phyloP scores from a whole-genome alignment of 2,888 invertebrate genomes.

The Dendrolimus pini region DNA sequence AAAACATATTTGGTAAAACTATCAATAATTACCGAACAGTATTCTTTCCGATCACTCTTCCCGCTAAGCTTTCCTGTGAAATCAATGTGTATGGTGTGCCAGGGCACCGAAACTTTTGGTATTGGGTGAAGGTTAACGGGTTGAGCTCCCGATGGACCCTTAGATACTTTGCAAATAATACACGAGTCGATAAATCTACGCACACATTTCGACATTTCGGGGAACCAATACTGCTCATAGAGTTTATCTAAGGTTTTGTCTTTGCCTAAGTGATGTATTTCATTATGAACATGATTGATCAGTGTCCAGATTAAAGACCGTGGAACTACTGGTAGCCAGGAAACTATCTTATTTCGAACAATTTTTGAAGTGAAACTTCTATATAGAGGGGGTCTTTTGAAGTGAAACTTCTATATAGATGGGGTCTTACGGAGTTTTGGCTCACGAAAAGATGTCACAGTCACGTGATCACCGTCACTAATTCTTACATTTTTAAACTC shows the following conservation, averaged over 20 bases:
- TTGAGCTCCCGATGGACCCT: conserved; percentile 16
- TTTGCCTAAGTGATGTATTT: conserved; percentile 17
- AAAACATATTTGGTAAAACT: conserved; percentile 21
- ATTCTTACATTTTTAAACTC: too few species aligned
- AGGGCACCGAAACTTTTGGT: conserved; percentile 11
- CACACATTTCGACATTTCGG: conserved; percentile 16
- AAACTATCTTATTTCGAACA: conserved; percentile 11
- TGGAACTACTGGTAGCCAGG: conserved; percentile 21
- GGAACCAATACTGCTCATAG: conserved; percentile 24
- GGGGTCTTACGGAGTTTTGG: too few species aligned
- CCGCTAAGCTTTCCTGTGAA: conserved; percentile 23
- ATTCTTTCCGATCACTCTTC: conserved; percentile 23
- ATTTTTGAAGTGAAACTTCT: too few species aligned
- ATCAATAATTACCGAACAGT: conserved; percentile 21
- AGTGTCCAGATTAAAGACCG: conserved; percentile 19
- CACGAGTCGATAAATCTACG: conserved; percentile 17
- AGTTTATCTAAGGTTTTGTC: conserved; percentile 25
- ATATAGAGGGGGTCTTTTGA: too few species aligned
- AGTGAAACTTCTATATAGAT: too few species aligned
- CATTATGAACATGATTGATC: conserved; percentile 18
- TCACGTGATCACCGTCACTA: too few species aligned
- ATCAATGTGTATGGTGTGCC: conserved; percentile 26
- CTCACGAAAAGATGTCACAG: too few species aligned
- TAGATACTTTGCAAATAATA: conserved; percentile 18
- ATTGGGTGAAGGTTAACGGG: conserved; percentile 18